A percentile compares a stretch with the other conserved stretches of the same genome.
These are phyloP conservation scores for Idaea dimidiata DNA, from an alignment of 2,888 invertebrate genomes.

Conservation along the genomic window DNA sequence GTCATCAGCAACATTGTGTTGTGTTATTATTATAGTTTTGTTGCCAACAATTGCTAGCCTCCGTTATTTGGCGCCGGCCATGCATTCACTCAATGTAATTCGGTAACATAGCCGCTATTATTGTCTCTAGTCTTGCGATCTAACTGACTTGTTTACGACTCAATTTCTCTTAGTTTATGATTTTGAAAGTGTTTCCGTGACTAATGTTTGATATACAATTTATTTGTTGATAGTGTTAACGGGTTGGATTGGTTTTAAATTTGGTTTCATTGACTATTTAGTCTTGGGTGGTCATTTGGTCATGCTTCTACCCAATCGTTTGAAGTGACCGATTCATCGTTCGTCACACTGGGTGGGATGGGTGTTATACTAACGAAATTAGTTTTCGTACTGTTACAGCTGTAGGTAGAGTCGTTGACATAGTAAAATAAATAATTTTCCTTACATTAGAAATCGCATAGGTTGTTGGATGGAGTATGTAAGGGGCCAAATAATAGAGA, in stretches of 20 bases:
- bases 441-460: too few species aligned
- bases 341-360: background rate
- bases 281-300: background rate
- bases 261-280: background rate
- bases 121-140: constrained; percentile 38
- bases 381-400: too few species aligned
- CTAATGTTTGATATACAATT: background rate
- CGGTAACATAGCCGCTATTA: constrained; percentile 56
- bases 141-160: constrained; percentile 44
- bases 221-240: background rate
- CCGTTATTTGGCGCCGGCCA: constrained; percentile 38
- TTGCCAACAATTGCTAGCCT: constrained; percentile 26
- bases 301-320: background rate
- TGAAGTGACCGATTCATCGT: background rate
- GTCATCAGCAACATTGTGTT: constrained; percentile 11
- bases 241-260: background rate
- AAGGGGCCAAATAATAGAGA: too few species aligned
- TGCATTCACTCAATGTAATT: constrained; percentile 40
- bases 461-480: too few species aligned
- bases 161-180: constrained; percentile 38
- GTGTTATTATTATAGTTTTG: constrained; percentile 12
- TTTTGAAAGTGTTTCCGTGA: constrained; percentile 25
- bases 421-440: too few species aligned
- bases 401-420: too few species aligned
- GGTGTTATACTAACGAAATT: background rate